phyloP scores from a whole-genome alignment of 2,113 vertebrate genomes.

The Amphiprion ocellaris region DNA sequence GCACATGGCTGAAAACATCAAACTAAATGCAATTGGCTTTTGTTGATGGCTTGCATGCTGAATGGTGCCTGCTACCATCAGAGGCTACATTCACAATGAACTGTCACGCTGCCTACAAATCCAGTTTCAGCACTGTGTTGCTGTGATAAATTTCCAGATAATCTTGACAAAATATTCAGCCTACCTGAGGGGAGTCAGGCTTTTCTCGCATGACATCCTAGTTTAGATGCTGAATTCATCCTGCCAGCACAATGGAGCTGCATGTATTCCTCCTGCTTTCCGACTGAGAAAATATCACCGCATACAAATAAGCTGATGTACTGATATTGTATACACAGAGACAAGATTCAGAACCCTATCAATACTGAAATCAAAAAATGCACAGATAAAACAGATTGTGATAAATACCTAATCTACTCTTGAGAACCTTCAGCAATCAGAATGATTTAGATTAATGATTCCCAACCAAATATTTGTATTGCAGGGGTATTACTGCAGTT shows the following conservation, averaged over 20 bases:
- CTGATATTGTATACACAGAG: not conserved
- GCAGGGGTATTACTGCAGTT: not conserved
- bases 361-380: not conserved
- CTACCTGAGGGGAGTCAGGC: slow-evolving; percentile 39
- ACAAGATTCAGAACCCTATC: not conserved
- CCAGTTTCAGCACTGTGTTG: slow-evolving; percentile 52
- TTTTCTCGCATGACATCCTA: not conserved
- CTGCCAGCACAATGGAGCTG: slow-evolving; percentile 21
- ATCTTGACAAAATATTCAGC: slow-evolving; percentile 42
- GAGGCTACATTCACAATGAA: slow-evolving; percentile 32
- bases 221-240: slow-evolving; percentile 33
- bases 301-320: slow-evolving; percentile 3
- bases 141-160: slow-evolving; percentile 48
- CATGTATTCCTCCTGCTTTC: slow-evolving; percentile 5
- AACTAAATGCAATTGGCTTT: slow-evolving; percentile 35
- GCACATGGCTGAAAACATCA: slow-evolving; percentile 42
- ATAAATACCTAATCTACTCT: not conserved
- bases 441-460: not conserved
- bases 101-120: slow-evolving; percentile 45
- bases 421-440: not conserved
- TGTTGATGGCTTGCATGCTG: slow-evolving; percentile 36
- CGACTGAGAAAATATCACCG: slow-evolving; percentile 11
- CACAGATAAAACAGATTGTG: slow-evolving; percentile 1
- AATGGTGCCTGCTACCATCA: slow-evolving; percentile 36
- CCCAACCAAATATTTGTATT: not conserved